phyloP scores from a whole-genome alignment of 2,797 vertebrate species.

The Macropodus opercularis region DNA sequence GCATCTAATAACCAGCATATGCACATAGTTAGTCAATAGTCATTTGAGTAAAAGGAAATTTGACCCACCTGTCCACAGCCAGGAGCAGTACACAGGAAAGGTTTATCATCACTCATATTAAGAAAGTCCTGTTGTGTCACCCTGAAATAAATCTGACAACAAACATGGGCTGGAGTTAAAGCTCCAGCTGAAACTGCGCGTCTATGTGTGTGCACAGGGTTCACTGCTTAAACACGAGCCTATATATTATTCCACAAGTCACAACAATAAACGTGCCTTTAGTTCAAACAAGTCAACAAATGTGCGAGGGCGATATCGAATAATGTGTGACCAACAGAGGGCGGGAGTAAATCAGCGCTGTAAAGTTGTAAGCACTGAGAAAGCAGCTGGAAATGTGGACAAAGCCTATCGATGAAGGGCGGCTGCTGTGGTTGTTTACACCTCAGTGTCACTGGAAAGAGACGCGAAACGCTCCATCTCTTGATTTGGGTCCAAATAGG shows the following conservation, averaged over 20 bases:
- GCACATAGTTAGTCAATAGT: too few relatives aligned
- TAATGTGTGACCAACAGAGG: not conserved
- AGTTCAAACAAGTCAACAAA: not conserved
- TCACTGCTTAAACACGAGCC: not conserved
- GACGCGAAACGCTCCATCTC: not conserved
- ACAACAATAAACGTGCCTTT: not conserved
- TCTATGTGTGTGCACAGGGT: too few relatives aligned
- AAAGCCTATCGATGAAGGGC: constrained; percentile 67
- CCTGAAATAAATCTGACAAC: constrained; percentile 75
- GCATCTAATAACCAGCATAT: not conserved
- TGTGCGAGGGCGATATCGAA: not conserved
- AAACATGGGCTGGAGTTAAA: not conserved
- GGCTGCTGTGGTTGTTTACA: constrained; percentile 73
- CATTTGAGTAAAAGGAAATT: too few relatives aligned
- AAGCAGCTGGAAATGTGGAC: constrained; percentile 34
- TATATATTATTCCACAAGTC: not conserved
- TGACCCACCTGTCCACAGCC: constrained; percentile 97
- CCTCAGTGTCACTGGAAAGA: constrained; percentile 29
- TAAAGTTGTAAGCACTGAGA: constrained; percentile 3
- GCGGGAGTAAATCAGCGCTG: not conserved
- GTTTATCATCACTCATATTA: constrained; percentile 99
- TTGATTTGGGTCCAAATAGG: constrained; percentile 2
- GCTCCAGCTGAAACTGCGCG: not conserved
- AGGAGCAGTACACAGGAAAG: constrained; percentile 99
- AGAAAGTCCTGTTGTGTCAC: constrained; percentile 86